phyloP scores from a whole-genome alignment of 2,888 invertebrate genomes.

The Ischnus inquisitorius region DNA sequence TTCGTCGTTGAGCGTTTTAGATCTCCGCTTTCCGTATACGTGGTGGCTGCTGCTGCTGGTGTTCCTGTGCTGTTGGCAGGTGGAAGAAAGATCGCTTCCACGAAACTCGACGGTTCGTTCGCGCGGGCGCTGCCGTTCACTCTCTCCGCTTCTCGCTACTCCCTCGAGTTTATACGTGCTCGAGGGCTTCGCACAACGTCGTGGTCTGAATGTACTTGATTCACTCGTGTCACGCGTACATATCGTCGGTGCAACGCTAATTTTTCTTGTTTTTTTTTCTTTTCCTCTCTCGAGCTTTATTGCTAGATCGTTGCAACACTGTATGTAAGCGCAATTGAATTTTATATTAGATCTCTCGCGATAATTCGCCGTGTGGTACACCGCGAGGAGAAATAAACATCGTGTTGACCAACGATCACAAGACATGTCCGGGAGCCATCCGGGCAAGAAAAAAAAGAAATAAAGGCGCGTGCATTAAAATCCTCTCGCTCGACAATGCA shows the following conservation, averaged over 20 bases:
- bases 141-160: not conserved
- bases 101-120: conserved; percentile 75
- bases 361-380: not conserved
- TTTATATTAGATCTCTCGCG: not conserved
- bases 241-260: conserved; percentile 70
- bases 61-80: conserved; percentile 72
- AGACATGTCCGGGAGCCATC: conserved; percentile 55
- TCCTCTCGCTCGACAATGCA: conserved; percentile 61
- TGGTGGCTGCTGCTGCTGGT: conserved; percentile 54
- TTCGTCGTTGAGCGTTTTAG: conserved; percentile 45
- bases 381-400: conserved; percentile 43
- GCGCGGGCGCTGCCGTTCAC: conserved; percentile 26
- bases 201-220: conserved; percentile 6
- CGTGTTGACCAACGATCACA: conserved; percentile 23
- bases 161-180: conserved; percentile 37
- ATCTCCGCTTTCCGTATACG: conserved; percentile 66
- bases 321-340: not conserved
- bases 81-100: conserved; percentile 80
- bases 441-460: conserved; percentile 49
- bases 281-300: conserved; percentile 71
- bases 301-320: conserved; percentile 75
- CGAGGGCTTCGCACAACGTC: conserved; percentile 30
- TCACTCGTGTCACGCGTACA: conserved; percentile 64
- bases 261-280: conserved; percentile 71
- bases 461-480: conserved; percentile 65